Evolutionary conservation across 2,797 vertebrate genomes (phyloP).

Genomic region (Macroramphosus scolopax): DNA sequence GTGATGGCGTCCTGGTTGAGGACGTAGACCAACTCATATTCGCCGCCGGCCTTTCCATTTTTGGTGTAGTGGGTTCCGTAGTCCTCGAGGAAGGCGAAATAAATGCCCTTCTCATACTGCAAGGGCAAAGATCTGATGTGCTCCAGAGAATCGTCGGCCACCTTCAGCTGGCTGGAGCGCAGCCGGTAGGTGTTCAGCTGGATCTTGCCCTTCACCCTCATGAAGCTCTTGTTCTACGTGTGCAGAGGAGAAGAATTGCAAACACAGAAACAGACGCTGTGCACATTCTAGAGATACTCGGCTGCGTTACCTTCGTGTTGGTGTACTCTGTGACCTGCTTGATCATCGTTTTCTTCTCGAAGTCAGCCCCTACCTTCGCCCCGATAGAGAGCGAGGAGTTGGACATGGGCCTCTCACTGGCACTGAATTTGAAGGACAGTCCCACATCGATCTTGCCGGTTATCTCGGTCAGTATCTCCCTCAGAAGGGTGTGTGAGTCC

Average conservation of each 20-base stretch:
- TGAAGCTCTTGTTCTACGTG: slow-evolving; percentile 79
- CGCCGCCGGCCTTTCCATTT: slow-evolving; percentile 84
- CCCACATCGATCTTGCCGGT: slow-evolving; percentile 19
- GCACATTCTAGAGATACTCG: not conserved
- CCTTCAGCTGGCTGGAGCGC: slow-evolving; percentile 69
- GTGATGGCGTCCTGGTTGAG: slow-evolving; percentile 77
- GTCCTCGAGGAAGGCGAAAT: slow-evolving; percentile 89
- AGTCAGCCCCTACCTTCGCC: fast-evolving
- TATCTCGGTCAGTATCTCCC: slow-evolving; percentile 64
- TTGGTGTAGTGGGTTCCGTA: slow-evolving; percentile 90
- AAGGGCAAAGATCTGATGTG: slow-evolving; percentile 79
- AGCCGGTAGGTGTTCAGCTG: slow-evolving; percentile 85
- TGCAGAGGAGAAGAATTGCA: slow-evolving; percentile 1
- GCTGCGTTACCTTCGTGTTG: slow-evolving; percentile 71
- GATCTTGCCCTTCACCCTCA: slow-evolving; percentile 81
- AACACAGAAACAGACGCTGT: not conserved
- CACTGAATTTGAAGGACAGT: slow-evolving; percentile 77
- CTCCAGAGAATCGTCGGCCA: slow-evolving; percentile 77
- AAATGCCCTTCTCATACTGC: slow-evolving; percentile 86
- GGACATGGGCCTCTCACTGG: slow-evolving; percentile 50
- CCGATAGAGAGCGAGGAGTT: fast-evolving
- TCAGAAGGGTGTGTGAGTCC: slow-evolving; percentile 65
- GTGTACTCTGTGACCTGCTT: slow-evolving; percentile 38
- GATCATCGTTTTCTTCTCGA: slow-evolving; percentile 40
- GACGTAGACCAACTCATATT: slow-evolving; percentile 87